Conservation (phyloP, 2,888 invertebrate genomes). For the Microdon myrmicae region DNA sequence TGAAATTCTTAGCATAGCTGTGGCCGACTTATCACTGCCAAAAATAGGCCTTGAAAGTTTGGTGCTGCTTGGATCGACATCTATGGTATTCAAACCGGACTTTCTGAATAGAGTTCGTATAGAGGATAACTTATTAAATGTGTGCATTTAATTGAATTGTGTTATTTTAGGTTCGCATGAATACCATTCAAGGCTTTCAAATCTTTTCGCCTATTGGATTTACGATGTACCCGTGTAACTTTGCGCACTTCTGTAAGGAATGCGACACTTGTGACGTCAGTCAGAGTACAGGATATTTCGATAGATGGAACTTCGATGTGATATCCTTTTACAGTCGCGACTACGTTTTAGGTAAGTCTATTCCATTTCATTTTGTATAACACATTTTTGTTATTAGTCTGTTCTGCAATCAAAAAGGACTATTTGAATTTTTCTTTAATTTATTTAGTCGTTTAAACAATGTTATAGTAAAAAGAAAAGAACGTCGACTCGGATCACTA, state of each 20-base stretch:
- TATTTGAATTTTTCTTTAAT: no score
- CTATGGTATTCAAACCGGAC: slow-evolving; percentile 79
- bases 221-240: slow-evolving; percentile 77
- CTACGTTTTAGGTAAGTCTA: slow-evolving; percentile 74
- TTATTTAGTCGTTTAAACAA: no score
- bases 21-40: slow-evolving; percentile 75
- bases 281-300: slow-evolving; percentile 83
- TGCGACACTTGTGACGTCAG: slow-evolving; percentile 74
- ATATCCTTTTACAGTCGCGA: slow-evolving; percentile 87
- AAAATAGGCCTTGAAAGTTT: slow-evolving; percentile 80
- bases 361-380: neutral
- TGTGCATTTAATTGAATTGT: slow-evolving; percentile 4
- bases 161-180: slow-evolving; percentile 84
- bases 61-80: slow-evolving; percentile 74
- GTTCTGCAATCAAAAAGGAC: no score
- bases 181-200: slow-evolving; percentile 88
- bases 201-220: slow-evolving; percentile 93
- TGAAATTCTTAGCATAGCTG: slow-evolving; percentile 67
- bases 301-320: slow-evolving; percentile 76
- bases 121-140: neutral
- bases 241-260: slow-evolving; percentile 72
- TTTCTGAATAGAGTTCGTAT: slow-evolving; percentile 84
- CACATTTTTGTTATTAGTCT: no score
- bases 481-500: no score
- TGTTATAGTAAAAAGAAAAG: no score